Conservation (phyloP, 1,140 invertebrate species). For the Ceratina japonica region DNA sequence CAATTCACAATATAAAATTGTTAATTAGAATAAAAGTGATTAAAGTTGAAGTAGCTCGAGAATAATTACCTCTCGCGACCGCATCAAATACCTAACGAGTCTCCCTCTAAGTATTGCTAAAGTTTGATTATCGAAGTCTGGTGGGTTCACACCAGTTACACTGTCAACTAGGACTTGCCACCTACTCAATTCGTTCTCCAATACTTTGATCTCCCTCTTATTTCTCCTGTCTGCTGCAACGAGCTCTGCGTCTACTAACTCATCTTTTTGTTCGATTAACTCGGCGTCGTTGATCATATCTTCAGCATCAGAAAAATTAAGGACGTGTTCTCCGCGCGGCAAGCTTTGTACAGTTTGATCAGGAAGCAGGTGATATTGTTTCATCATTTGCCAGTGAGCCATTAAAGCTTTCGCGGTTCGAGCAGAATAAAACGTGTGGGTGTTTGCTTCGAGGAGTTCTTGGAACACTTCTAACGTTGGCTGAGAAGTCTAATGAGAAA, state of each 20-base stretch:
- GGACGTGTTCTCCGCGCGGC: constrained; percentile 84
- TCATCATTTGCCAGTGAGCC: constrained; percentile 95
- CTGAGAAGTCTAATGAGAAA: constrained; percentile 78
- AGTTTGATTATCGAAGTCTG: constrained; percentile 94
- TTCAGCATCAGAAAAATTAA: constrained; percentile 96
- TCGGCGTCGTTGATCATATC: constrained; percentile 93
- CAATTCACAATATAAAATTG: background rate
- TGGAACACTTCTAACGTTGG: constrained; percentile 90
- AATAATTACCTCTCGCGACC: constrained; percentile 91
- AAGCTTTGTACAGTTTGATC: constrained; percentile 90
- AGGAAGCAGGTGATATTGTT: constrained; percentile 94
- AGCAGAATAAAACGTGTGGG: constrained; percentile 91
- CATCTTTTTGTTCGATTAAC: constrained; percentile 88
- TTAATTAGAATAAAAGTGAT: background rate
- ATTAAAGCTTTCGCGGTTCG: constrained; percentile 92
- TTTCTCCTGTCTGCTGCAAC: constrained; percentile 84
- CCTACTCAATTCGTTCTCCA: constrained; percentile 93
- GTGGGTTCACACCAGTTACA: constrained; percentile 88
- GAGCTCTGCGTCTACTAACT: constrained; percentile 85
- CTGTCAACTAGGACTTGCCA: constrained; percentile 97
- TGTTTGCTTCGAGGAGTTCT: constrained; percentile 91
- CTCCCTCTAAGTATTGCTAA: constrained; percentile 95
- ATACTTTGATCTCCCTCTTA: constrained; percentile 90
- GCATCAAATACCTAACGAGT: constrained; percentile 96
- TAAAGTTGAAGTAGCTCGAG: background rate